Base-by-base conservation (phyloP, 2,888 invertebrate genomes). In the Pachycephus smyrnensis region DNA sequence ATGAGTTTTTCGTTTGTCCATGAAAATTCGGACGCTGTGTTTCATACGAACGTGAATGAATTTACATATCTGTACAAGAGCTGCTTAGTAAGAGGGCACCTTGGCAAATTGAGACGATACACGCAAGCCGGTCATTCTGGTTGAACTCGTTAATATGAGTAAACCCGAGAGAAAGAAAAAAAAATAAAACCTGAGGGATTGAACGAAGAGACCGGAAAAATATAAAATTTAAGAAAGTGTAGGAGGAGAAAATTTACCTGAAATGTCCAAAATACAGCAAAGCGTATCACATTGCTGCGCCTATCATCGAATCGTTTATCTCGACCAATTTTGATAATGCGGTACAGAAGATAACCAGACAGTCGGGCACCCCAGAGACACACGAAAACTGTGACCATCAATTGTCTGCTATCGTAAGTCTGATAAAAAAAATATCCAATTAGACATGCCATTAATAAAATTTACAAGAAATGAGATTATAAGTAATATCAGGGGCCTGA, bases 261-360 rank as follows among this genome's bases (percentile, higher is more conserved):
- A 91, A 98, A 98, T 0, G 97, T 97, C 95, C 98, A 98, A 91
- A 98, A 98, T 9, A 97, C 95, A n/a, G 97, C 97, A 90, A 97
- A 98, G 85, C 97, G 93, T 76, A 97, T 94, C 31, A 96, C 95
- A 89, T 97, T 98, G 85, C 97, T 96, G 84, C 96, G 94, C 79
- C 96, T 95, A 90, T 98, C 98, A 89, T 97, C 97, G 89, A 98
- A 98, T 88, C 97, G 95, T 85, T 97, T 97, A 90, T 98, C 98
- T 86, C 97, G 94, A 31, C 98, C 98, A 84, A 98, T 96, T 92
- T 97, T 97, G 81, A 98, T 94, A 82, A 98, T 97, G 86, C 98
- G 93, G 91, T 97, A 98, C n/a, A 98, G 93, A 12, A 98, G 93
- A 90, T 98, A 98, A 11, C 96, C 96, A 0, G 98, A 97, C 11